phyloP scores from a whole-genome alignment of 2,113 vertebrate genomes.

The Rousettus leschenaultii region DNA sequence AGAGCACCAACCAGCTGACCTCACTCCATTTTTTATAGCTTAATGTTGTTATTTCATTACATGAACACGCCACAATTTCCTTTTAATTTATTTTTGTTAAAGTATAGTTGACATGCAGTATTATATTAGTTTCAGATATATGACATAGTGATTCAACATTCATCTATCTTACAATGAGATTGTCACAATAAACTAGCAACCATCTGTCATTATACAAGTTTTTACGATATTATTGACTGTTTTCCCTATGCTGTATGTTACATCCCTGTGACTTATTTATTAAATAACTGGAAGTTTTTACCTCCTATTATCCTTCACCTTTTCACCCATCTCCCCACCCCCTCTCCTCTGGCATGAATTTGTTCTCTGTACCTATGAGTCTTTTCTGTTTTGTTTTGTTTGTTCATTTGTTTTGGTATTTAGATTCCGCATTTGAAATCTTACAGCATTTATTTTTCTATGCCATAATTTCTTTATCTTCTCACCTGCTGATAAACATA shows the following conservation, averaged over 20 bases:
- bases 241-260: neutral
- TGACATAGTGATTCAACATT: neutral
- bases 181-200: neutral
- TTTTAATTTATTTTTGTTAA: neutral
- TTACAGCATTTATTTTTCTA: neutral
- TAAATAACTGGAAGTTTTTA: neutral
- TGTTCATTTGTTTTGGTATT: neutral
- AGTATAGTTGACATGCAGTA: neutral
- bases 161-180: neutral
- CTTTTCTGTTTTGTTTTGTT: neutral
- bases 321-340: neutral
- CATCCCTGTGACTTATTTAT: neutral
- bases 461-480: neutral
- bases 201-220: neutral
- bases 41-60: neutral
- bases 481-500: neutral
- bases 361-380: neutral
- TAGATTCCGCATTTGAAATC: neutral
- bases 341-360: neutral
- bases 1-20: neutral
- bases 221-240: neutral
- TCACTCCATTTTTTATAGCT: too few relatives aligned
- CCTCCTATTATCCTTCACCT: neutral
- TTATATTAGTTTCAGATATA: neutral
- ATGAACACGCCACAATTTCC: neutral